Conservation (phyloP, 2,797 vertebrate genomes). For the Serranus cabrilla region DNA sequence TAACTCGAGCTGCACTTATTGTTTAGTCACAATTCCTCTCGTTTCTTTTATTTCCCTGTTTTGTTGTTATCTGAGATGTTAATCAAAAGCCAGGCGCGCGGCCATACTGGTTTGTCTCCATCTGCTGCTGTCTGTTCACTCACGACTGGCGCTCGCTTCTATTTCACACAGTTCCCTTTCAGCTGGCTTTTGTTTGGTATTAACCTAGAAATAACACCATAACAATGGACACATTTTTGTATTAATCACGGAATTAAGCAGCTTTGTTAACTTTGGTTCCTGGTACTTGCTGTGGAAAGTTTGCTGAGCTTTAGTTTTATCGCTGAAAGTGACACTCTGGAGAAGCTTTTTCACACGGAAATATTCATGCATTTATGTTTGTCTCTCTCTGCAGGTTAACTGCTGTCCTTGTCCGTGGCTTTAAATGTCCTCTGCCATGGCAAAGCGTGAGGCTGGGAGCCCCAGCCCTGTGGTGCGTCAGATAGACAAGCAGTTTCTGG, state of each 20-base stretch:
- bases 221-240: constrained; percentile 65
- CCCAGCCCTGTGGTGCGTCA: constrained; percentile 95
- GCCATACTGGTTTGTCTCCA: constrained; percentile 30
- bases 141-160: constrained; percentile 13
- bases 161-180: constrained; percentile 57
- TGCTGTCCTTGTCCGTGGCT: constrained; percentile 58
- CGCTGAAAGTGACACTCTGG: constrained; percentile 31
- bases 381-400: constrained; percentile 67
- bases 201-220: constrained; percentile 57
- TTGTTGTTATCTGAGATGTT: constrained; percentile 11
- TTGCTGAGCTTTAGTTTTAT: constrained; percentile 5
- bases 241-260: constrained; percentile 66
- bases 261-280: constrained; percentile 65
- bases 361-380: constrained; percentile 12
- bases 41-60: constrained; percentile 11
- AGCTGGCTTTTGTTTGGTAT: constrained; percentile 50
- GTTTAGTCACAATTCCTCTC: background rate
- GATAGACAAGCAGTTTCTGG: constrained; percentile 97
- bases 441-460: constrained; percentile 89
- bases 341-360: constrained; percentile 5
- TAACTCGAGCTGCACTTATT: background rate
- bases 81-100: constrained; percentile 19
- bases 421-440: constrained; percentile 88
- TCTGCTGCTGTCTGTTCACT: constrained; percentile 16
- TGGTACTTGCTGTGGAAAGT: constrained; percentile 55